Evolutionary conservation across 1,140 invertebrate species (phyloP).

Genomic region (Papilio polyxenes): DNA sequence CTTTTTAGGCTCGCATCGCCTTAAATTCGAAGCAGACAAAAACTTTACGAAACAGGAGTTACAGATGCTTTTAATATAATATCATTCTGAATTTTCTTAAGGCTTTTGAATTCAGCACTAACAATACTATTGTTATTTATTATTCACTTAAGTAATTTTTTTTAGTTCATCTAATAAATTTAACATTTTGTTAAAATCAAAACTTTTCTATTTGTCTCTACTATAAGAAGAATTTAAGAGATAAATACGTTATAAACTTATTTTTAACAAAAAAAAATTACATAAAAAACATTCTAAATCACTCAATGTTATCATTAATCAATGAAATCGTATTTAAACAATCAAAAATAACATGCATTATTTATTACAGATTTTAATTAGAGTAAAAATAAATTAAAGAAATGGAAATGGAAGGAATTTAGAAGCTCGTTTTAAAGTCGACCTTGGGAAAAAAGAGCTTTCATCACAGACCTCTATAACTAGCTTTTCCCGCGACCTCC

Average conservation of each 20-base stretch:
- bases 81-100: neutral
- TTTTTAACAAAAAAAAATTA: too few relatives aligned
- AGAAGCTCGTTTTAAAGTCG: neutral
- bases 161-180: too few relatives aligned
- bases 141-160: too few relatives aligned
- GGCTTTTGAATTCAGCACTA: neutral
- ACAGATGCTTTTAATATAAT: neutral
- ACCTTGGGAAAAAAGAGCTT: neutral
- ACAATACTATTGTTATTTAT: neutral
- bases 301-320: neutral
- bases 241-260: neutral
- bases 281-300: too few relatives aligned
- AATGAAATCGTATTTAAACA: neutral
- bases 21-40: neutral
- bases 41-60: neutral
- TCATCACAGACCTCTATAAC: neutral
- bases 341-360: neutral
- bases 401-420: neutral
- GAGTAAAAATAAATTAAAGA: neutral
- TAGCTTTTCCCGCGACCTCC: neutral
- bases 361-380: neutral
- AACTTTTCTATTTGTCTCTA: too few relatives aligned
- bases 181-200: too few relatives aligned
- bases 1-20: neutral
- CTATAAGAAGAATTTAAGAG: too few relatives aligned